These are phyloP conservation scores for Sarcophaga rosellei DNA, from an alignment of 2,888 invertebrate species.

Conservation along the genomic window DNA sequence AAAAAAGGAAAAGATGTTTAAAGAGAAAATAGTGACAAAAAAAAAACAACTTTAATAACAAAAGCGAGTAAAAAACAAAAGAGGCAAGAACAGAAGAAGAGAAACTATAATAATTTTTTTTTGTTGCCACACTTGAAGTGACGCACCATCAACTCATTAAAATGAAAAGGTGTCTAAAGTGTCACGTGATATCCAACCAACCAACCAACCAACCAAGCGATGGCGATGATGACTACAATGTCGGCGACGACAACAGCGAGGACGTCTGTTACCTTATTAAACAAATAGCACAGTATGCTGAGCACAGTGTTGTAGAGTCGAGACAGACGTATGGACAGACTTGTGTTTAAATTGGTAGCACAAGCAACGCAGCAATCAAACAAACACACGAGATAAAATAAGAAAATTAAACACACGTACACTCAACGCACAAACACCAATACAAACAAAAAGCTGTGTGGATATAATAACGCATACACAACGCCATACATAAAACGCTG, in stretches of 20 bases:
- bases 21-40: not conserved
- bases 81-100: constrained; percentile 39
- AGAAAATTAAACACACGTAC: constrained; percentile 19
- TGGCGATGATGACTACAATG: not conserved
- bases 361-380: constrained; percentile 33
- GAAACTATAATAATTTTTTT: constrained; percentile 59
- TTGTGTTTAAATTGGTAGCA: not conserved
- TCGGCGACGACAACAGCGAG: too few species aligned
- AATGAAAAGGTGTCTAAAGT: constrained; percentile 76
- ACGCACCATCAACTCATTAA: constrained; percentile 69
- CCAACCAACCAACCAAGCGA: constrained; percentile 68
- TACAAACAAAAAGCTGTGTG: constrained; percentile 31
- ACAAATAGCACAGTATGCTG: constrained; percentile 54
- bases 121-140: constrained; percentile 67
- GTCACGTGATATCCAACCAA: constrained; percentile 74
- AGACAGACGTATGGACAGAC: constrained; percentile 29
- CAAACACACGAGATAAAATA: constrained; percentile 48
- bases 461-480: constrained; percentile 19
- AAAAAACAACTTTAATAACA: constrained; percentile 17
- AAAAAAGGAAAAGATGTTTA: not conserved
- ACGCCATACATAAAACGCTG: constrained; percentile 6
- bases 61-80: constrained; percentile 32
- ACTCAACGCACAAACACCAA: not conserved
- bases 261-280: constrained; percentile 68
- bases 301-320: constrained; percentile 39